Evolutionary conservation across 1,140 invertebrate species (phyloP).

Genomic region (Drusus annulatus): DNA sequence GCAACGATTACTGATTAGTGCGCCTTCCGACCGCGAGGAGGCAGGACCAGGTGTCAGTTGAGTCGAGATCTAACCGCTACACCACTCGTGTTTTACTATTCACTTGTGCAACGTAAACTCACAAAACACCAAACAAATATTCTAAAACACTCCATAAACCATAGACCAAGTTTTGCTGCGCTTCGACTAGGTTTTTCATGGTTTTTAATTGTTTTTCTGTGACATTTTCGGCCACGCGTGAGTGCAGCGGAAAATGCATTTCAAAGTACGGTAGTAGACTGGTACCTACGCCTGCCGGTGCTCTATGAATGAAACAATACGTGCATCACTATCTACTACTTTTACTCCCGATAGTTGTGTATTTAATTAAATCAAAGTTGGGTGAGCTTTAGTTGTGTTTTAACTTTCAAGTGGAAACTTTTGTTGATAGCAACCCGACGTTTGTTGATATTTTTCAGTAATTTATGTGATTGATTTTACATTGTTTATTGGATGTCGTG

Average conservation of each 20-base stretch:
- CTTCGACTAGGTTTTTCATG: no score
- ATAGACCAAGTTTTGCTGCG: no score
- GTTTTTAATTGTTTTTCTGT: not conserved
- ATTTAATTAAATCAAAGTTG: no score
- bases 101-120: no score
- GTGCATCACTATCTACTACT: not conserved
- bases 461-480: no score
- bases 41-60: conserved; percentile 32
- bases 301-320: conserved; percentile 14
- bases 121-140: no score
- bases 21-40: conserved; percentile 45
- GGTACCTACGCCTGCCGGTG: not conserved
- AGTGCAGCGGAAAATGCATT: conserved; percentile 6
- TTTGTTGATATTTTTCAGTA: no score
- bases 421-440: no score
- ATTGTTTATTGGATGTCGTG: no score
- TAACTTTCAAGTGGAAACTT: no score
- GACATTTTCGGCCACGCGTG: not conserved
- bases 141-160: not conserved
- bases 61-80: not conserved
- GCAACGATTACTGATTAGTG: conserved; percentile 60
- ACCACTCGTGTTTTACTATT: not conserved
- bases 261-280: not conserved
- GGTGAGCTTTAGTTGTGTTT: no score
- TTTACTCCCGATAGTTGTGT: no score